Percentiles rank a stretch among this genome's conserved stretches.
Conservation (phyloP, 2,797 vertebrate genomes). For the Characodon lateralis region DNA sequence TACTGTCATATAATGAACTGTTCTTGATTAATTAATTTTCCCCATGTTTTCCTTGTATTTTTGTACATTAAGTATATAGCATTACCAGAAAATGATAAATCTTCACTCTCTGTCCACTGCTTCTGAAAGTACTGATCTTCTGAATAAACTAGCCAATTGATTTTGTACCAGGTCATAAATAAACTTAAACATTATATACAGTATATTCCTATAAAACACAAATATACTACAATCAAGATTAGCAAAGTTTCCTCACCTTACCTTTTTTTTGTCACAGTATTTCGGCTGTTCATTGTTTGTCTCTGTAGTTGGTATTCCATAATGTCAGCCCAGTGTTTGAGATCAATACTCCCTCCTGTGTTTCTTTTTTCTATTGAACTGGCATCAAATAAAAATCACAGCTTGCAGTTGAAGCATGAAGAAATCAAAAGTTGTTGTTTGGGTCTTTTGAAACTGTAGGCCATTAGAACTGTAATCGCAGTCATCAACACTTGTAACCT, state of each 20-base stretch:
- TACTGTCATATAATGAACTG: too few relatives aligned
- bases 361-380: conserved; percentile 19
- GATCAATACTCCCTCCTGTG: conserved; percentile 10
- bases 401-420: conserved; percentile 4
- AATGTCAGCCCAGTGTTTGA: neutral
- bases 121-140: too few relatives aligned
- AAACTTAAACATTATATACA: too few relatives aligned
- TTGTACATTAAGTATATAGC: too few relatives aligned
- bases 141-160: too few relatives aligned
- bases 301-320: neutral
- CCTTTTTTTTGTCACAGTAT: neutral
- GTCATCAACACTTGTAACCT: neutral
- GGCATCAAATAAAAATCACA: conserved; percentile 6
- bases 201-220: too few relatives aligned
- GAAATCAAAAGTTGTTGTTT: conserved; percentile 9
- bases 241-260: neutral
- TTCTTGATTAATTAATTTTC: too few relatives aligned
- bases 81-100: too few relatives aligned
- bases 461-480: neutral
- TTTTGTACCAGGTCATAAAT: too few relatives aligned
- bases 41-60: too few relatives aligned
- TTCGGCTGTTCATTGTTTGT: neutral
- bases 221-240: neutral
- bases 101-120: too few relatives aligned
- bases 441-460: conserved; percentile 4